These are phyloP conservation scores for Harpagoxenus sublaevis DNA, from an alignment of 2,888 invertebrate species.

Conservation along the genomic window DNA sequence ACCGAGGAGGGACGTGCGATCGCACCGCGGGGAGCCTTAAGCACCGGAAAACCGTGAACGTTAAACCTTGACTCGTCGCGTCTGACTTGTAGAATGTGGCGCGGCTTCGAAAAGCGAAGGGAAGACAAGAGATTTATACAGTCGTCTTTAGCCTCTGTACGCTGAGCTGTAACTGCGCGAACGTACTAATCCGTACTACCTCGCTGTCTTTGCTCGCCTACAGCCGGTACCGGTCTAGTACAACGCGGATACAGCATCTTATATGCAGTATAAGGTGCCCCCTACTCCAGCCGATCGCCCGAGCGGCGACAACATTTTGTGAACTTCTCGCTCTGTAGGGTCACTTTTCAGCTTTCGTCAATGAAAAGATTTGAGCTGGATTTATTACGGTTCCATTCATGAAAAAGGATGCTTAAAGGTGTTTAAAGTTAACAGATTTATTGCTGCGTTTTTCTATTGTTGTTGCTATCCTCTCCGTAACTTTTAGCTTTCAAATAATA, in stretches of 20 bases:
- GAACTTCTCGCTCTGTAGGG: neutral
- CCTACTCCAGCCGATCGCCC: conserved; percentile 70
- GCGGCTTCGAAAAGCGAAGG: conserved; percentile 14
- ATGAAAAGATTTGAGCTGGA: neutral
- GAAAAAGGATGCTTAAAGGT: neutral
- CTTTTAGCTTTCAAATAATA: neutral
- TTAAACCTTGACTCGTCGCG: conserved; percentile 2
- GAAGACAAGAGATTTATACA: conserved; percentile 39
- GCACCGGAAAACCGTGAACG: neutral
- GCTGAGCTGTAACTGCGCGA: conserved; percentile 38
- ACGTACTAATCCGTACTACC: conserved; percentile 54
- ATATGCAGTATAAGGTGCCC: conserved; percentile 74
- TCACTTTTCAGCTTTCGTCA: neutral
- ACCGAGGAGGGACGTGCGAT: neutral
- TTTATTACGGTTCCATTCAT: neutral
- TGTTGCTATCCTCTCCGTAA: neutral
- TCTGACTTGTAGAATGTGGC: neutral
- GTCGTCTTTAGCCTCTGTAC: conserved; percentile 16
- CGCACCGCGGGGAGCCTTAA: conserved; percentile 1
- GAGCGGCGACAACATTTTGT: conserved; percentile 54
- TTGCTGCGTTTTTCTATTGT: neutral
- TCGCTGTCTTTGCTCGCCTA: conserved; percentile 69
- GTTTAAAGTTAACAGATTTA: neutral
- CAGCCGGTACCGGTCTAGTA: conserved; percentile 77
- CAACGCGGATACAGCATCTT: conserved; percentile 77